Conservation (phyloP, 2,797 vertebrate genomes). For the Thalassophryne amazonica region DNA sequence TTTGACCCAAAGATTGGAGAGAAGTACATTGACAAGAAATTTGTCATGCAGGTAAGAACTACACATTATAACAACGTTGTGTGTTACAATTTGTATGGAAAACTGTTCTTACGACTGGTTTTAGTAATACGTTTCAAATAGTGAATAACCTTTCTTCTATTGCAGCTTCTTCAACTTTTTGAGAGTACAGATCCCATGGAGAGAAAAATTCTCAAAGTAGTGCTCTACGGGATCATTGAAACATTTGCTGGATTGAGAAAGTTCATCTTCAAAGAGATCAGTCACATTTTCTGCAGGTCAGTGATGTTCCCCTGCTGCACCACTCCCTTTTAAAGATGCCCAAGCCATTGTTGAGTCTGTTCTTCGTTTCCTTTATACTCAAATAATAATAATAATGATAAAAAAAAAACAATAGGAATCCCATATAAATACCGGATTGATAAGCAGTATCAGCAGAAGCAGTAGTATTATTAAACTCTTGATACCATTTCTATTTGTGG, state of each 20-base stretch:
- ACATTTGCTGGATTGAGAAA: slow-evolving; percentile 96
- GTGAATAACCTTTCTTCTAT: background rate
- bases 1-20: slow-evolving; percentile 98
- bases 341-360: too few species aligned
- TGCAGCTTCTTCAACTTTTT: slow-evolving; percentile 94
- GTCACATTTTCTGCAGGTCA: slow-evolving; percentile 92
- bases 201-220: slow-evolving; percentile 98
- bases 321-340: background rate
- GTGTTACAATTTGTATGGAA: too few species aligned
- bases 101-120: too few species aligned
- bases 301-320: slow-evolving; percentile 2
- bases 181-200: slow-evolving; percentile 98
- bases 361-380: too few species aligned
- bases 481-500: too few species aligned
- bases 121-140: too few species aligned
- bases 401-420: too few species aligned
- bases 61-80: too few species aligned
- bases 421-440: too few species aligned
- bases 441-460: too few species aligned
- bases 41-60: slow-evolving; percentile 96
- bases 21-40: slow-evolving; percentile 99
- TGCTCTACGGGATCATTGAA: slow-evolving; percentile 97
- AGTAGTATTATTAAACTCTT: too few species aligned
- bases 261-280: slow-evolving; percentile 99
- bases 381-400: too few species aligned